Percentiles rank a stretch among this genome's conserved stretches.
phyloP scores from a whole-genome alignment of 2,113 vertebrate genomes.

The Thymallus thymallus region DNA sequence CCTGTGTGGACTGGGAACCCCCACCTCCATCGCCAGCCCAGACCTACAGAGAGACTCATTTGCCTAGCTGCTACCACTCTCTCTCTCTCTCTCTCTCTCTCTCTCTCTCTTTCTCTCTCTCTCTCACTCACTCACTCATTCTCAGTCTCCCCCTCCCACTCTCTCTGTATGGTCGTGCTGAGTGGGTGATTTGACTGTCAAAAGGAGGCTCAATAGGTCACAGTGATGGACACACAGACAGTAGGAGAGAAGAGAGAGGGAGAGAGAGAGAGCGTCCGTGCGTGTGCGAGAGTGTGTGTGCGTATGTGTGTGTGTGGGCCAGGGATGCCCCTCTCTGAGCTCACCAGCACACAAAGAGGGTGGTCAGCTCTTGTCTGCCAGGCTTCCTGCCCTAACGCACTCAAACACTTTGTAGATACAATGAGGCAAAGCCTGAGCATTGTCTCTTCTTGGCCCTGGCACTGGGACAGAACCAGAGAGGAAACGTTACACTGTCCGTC shows the following conservation, averaged over 20 bases:
- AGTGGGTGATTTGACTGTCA: slow-evolving; percentile 75
- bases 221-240: slow-evolving; percentile 30
- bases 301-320: no score
- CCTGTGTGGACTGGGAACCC: not conserved
- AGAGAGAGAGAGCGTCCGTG: not conserved
- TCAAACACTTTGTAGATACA: not conserved
- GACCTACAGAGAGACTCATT: not conserved
- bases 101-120: no score
- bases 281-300: not conserved
- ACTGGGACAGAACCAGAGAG: no score
- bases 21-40: not conserved
- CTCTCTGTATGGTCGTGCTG: slow-evolving; percentile 42
- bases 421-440: no score
- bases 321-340: no score
- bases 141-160: slow-evolving; percentile 14
- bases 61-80: not conserved
- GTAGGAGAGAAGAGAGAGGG: not conserved
- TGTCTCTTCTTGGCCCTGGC: no score
- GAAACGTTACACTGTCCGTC: no score
- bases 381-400: not conserved
- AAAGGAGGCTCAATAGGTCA: slow-evolving; percentile 57
- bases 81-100: not conserved
- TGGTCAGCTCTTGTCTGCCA: not conserved
- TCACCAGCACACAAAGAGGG: no score
- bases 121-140: not conserved